Conservation (phyloP, 2,113 vertebrate genomes). For the Pelvicachromis taeniatus region DNA sequence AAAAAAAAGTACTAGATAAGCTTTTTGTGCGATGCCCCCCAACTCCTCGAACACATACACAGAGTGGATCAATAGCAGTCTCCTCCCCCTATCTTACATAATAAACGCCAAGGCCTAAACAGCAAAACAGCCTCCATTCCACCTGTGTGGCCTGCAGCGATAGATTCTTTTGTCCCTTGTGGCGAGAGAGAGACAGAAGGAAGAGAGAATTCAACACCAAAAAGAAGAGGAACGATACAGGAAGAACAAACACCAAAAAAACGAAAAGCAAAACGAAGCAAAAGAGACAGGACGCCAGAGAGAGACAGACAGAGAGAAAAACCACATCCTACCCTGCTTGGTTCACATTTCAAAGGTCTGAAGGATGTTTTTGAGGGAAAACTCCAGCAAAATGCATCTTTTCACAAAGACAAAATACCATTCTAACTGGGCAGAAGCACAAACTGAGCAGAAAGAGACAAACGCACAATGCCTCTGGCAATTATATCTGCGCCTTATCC, state of each 20-base stretch:
- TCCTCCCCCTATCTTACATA: slow-evolving; percentile 18
- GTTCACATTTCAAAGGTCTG: slow-evolving; percentile 40
- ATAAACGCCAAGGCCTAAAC: slow-evolving; percentile 27
- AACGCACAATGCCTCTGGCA: background rate
- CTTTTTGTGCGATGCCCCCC: background rate
- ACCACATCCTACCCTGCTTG: background rate
- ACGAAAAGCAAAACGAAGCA: background rate
- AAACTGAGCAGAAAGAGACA: background rate
- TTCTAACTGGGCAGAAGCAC: background rate
- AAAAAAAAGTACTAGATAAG: slow-evolving; percentile 18
- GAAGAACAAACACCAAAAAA: slow-evolving; percentile 12
- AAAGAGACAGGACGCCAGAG: background rate
- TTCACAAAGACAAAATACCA: background rate
- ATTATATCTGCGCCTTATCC: background rate
- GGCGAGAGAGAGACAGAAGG: background rate
- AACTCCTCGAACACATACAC: background rate
- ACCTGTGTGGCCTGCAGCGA: slow-evolving; percentile 48
- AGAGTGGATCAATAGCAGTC: slow-evolving; percentile 32
- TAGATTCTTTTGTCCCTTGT: slow-evolving; percentile 14
- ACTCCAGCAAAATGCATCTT: slow-evolving; percentile 18
- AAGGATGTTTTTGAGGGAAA: slow-evolving; percentile 31
- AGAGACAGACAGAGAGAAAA: background rate
- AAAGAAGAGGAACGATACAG: background rate
- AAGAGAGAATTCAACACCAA: slow-evolving; percentile 1
- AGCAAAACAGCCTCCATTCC: slow-evolving; percentile 24